Base-by-base conservation (phyloP, 2,797 vertebrate species). In the Rhinatrema bivittatum region DNA sequence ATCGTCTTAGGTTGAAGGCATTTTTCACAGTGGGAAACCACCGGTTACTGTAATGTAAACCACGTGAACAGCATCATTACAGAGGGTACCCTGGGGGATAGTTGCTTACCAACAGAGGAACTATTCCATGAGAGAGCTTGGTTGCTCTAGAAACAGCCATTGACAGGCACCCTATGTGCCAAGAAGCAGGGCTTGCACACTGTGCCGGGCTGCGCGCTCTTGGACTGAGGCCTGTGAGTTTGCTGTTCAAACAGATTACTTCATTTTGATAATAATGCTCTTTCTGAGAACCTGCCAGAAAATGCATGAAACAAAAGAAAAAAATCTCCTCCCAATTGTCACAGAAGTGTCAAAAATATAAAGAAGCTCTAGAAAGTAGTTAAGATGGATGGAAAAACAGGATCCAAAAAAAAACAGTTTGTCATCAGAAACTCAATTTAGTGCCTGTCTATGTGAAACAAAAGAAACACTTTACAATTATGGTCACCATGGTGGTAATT, bases 111-210 rank as follows among this genome's bases (percentile, higher is more conserved):
- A 53, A 65, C 51, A 73, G 45, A 65, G 64, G 65, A 58, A 25
- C 27, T 47, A 34, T 60, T 77, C 70, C 46, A 29, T 45, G 45
- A 56, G 43, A 67, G 25, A 55, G 51, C 60, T 57, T 51, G 48
- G 65, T 79, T 74, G 50, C 72, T 75, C 47, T 66, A 61, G 75
- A 50, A 76, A 77, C 70, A 63, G 63, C 23, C 15, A 46, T 55
- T 50, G 61, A 64, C 18, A 42, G 55, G 7, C 33, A 56, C 37
- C 62, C 15, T 35, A 51, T 66, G 58, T 57, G 54, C 46, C 44
- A 58, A 60, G 64, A 40, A 42, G 36, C 45, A 65, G 36, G 60
- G 40, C 49, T 46, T 18, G 7, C 20, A 18, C 51, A n/a, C n/a
- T n/a, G n/a, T n/a, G n/a, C n/a, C n/a, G n/a, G n/a, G n/a, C n/a